Conservation (phyloP, 1,140 invertebrate genomes). For the Choristoneura fumiferana region DNA sequence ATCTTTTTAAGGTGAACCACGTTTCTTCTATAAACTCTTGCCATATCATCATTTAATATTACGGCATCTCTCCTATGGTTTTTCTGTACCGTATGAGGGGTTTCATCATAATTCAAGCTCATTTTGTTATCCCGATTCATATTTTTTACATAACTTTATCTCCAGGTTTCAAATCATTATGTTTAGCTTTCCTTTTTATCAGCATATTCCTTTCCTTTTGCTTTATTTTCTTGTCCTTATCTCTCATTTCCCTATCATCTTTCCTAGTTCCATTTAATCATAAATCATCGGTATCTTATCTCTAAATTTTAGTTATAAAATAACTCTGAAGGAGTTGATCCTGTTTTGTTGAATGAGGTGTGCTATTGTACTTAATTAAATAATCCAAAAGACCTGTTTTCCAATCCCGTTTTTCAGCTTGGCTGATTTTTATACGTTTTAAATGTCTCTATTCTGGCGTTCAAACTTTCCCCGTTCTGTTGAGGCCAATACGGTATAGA, state of each 20-base stretch:
- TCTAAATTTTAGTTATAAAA: slow-evolving; percentile 26
- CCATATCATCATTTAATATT: slow-evolving; percentile 10
- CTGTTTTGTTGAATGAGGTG: slow-evolving; percentile 32
- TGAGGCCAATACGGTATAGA: neutral
- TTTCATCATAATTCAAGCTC: neutral
- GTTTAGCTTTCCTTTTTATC: slow-evolving; percentile 19
- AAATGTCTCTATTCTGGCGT: neutral
- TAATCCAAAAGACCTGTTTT: slow-evolving; percentile 18
- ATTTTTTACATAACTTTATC: slow-evolving; percentile 26
- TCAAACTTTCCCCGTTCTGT: neutral
- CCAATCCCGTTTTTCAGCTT: neutral
- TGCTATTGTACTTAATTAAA: slow-evolving; percentile 35
- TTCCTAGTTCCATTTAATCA: neutral
- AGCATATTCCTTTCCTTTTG: slow-evolving; percentile 17
- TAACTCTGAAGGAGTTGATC: slow-evolving; percentile 30
- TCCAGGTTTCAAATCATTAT: slow-evolving; percentile 1
- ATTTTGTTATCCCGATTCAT: slow-evolving; percentile 18
- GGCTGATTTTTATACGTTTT: neutral
- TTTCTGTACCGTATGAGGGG: neutral
- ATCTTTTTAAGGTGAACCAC: slow-evolving; percentile 19
- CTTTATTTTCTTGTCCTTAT: slow-evolving; percentile 21
- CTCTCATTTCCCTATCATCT: slow-evolving; percentile 12
- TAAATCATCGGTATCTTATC: slow-evolving; percentile 24
- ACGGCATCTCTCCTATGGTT: neutral
- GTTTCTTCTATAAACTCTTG: slow-evolving; percentile 7